Percentiles rank a stretch among this genome's conserved stretches.
phyloP scores from a whole-genome alignment of 92 coral and sea anemone genomes.

The Paragorgia papillata region DNA sequence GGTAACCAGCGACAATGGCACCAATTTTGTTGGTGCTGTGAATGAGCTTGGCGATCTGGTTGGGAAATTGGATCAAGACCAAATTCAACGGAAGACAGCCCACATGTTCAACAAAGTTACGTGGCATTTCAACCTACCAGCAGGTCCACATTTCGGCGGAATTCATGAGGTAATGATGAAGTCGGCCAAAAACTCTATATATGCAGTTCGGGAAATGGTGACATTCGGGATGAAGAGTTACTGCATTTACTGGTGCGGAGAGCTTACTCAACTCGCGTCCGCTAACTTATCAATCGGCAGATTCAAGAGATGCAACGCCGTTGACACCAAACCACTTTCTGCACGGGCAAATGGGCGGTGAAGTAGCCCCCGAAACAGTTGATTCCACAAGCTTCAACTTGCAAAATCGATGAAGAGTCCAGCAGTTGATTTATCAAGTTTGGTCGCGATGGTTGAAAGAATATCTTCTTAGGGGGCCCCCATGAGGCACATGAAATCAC shows the following conservation, averaged over 20 bases:
- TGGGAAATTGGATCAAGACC: slow-evolving; percentile 17
- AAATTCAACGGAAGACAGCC: slow-evolving; percentile 17
- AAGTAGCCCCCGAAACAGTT: slow-evolving; percentile 18
- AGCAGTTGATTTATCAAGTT: too few species aligned
- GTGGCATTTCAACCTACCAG: slow-evolving; percentile 18
- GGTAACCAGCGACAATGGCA: too few species aligned
- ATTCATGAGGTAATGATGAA: slow-evolving; percentile 16
- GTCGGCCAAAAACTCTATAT: slow-evolving; percentile 5
- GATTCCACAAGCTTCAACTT: too few species aligned
- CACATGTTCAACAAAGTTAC: slow-evolving; percentile 16
- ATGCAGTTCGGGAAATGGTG: slow-evolving; percentile 17
- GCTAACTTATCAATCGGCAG: slow-evolving; percentile 13
- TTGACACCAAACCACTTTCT: too few species aligned
- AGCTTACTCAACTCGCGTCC: slow-evolving; percentile 12
- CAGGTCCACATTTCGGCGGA: slow-evolving; percentile 23
- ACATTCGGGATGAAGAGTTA: slow-evolving; percentile 32
- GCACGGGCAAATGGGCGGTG: slow-evolving; percentile 18
- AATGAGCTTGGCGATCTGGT: slow-evolving; percentile 17
- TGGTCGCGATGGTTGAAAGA: too few species aligned
- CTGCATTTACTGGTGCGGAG: slow-evolving; percentile 23
- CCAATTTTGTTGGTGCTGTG: slow-evolving; percentile 24
- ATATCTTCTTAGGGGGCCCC: too few species aligned
- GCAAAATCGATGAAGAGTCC: too few species aligned
- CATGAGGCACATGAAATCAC: too few species aligned
- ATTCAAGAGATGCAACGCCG: slow-evolving; percentile 4